phyloP scores from a whole-genome alignment of 1,140 invertebrate species.

The Cheumatopsyche charites region DNA sequence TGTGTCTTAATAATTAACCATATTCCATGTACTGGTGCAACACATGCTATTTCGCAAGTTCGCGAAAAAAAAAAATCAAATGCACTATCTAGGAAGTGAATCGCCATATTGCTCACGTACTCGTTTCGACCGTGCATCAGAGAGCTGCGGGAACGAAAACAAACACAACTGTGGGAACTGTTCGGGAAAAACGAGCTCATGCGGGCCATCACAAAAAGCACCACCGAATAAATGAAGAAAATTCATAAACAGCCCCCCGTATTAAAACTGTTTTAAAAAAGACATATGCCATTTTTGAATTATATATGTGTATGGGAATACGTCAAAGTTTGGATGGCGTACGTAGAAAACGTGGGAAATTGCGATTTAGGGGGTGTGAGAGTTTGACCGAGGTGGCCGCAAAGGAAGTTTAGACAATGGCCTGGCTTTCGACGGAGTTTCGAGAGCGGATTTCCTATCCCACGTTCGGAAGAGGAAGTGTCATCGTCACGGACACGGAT shows the following conservation, averaged over 20 bases:
- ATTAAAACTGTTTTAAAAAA: too few species aligned
- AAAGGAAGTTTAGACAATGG: conserved; percentile 32
- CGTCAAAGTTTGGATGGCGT: neutral
- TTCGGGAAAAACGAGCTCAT: conserved; percentile 16
- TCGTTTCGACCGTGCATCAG: neutral
- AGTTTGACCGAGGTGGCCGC: conserved; percentile 2
- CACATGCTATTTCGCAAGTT: neutral
- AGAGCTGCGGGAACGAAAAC: conserved; percentile 20
- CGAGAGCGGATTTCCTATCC: conserved; percentile 35
- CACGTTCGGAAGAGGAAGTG: conserved; percentile 32
- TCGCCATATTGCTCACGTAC: conserved; percentile 33
- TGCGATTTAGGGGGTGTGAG: conserved; percentile 9
- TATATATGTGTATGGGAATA: too few species aligned
- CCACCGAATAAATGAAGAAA: neutral
- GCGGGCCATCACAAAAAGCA: neutral
- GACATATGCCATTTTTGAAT: too few species aligned
- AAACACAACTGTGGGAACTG: conserved; percentile 29
- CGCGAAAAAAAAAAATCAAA: conserved; percentile 7
- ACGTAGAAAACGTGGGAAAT: conserved; percentile 16
- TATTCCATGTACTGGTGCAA: neutral
- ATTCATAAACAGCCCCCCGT: too few species aligned
- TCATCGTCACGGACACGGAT: conserved; percentile 33
- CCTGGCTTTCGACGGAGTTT: conserved; percentile 21
- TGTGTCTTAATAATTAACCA: too few species aligned
- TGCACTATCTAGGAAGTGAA: conserved; percentile 29